Evolutionary conservation across 1,140 invertebrate genomes (phyloP).

Genomic region (Sinella curviseta): DNA sequence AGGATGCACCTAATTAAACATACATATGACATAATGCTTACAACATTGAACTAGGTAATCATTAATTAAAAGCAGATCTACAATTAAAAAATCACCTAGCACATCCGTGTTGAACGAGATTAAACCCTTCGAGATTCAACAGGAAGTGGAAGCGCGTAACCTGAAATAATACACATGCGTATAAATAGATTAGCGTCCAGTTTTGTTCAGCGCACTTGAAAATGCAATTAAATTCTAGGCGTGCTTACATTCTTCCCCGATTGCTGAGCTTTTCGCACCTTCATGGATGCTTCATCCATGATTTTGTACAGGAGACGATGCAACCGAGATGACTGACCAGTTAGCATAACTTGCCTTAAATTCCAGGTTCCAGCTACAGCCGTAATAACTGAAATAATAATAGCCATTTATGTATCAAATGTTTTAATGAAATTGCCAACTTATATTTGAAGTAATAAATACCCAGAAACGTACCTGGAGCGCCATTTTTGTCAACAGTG

Average conservation of each 20-base stretch:
- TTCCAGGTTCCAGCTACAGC: background rate
- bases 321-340: background rate
- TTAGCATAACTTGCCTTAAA: background rate
- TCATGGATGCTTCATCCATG: background rate
- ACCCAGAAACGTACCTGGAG: background rate
- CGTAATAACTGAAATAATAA: background rate
- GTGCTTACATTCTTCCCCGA: background rate
- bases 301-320: background rate
- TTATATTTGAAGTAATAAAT: too few species aligned
- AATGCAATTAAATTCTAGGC: too few species aligned
- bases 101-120: background rate
- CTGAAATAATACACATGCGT: background rate
- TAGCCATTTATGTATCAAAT: background rate
- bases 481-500: background rate
- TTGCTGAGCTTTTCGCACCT: background rate
- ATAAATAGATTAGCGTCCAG: background rate
- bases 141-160: conserved; percentile 17
- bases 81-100: too few species aligned
- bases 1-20: background rate
- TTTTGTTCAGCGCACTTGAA: too few species aligned
- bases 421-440: background rate
- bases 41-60: too few species aligned
- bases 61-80: too few species aligned
- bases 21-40: too few species aligned
- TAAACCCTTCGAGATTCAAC: background rate